phyloP scores from a whole-genome alignment of 2,888 invertebrate species.

The Frankliniella intonsa region DNA sequence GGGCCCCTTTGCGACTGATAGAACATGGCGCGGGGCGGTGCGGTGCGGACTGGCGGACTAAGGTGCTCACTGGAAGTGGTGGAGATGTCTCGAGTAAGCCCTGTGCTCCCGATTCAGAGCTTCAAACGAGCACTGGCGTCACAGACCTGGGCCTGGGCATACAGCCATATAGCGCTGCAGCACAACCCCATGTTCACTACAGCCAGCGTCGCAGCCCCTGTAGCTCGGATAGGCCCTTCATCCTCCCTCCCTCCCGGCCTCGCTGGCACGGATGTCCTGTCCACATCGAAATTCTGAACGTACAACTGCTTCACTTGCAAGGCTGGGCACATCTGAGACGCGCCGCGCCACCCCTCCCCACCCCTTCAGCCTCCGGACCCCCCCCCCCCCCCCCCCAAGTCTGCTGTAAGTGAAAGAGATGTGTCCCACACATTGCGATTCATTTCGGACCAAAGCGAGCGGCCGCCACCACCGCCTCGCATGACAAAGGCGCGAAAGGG shows the following conservation, averaged over 20 bases:
- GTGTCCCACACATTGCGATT: not conserved
- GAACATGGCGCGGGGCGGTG: too few relatives aligned
- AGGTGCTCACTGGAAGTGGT: too few relatives aligned
- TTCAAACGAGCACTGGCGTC: too few relatives aligned
- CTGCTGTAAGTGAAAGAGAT: constrained; percentile 19
- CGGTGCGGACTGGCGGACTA: too few relatives aligned
- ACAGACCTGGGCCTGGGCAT: too few relatives aligned
- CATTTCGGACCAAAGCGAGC: not conserved
- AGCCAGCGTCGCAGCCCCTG: too few relatives aligned
- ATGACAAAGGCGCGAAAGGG: not conserved
- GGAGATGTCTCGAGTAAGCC: too few relatives aligned
- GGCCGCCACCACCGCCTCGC: not conserved
- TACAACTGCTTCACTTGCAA: constrained; percentile 24
- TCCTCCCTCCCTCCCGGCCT: not conserved
- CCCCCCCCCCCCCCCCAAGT: not conserved
- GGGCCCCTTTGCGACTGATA: too few relatives aligned
- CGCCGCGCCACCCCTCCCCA: not conserved
- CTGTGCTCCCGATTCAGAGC: too few relatives aligned
- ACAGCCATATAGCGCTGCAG: too few relatives aligned
- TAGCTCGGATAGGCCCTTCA: too few relatives aligned
- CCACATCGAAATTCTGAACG: not conserved
- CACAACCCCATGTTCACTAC: too few relatives aligned
- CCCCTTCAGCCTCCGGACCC: not conserved
- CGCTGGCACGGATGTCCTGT: not conserved
- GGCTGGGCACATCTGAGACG: not conserved